phyloP scores from a whole-genome alignment of 2,888 invertebrate genomes.

The Tipula vernalis region DNA sequence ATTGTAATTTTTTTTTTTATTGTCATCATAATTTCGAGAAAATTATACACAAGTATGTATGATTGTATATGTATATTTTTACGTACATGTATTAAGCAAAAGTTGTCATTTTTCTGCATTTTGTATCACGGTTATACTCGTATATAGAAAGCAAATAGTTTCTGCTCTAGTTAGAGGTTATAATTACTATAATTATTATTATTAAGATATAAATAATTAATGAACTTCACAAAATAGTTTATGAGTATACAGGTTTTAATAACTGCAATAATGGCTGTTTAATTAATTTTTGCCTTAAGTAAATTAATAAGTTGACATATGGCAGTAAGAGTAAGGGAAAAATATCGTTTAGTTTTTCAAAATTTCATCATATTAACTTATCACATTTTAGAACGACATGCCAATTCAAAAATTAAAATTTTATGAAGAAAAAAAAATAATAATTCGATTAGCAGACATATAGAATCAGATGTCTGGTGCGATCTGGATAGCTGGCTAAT shows the following conservation, averaged over 20 bases:
- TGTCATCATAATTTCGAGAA: not conserved
- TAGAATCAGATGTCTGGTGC: too few relatives aligned
- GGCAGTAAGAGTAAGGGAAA: too few relatives aligned
- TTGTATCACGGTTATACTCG: not conserved
- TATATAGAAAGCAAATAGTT: not conserved
- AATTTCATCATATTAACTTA: too few relatives aligned
- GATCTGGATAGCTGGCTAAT: too few relatives aligned
- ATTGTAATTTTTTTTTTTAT: not conserved
- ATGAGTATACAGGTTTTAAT: not conserved
- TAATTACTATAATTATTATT: not conserved
- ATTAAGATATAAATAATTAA: not conserved
- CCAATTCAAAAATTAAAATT: too few relatives aligned
- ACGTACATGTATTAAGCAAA: too few relatives aligned
- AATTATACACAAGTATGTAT: not conserved
- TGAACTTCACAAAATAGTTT: not conserved
- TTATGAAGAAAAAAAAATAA: too few relatives aligned
- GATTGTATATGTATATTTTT: too few relatives aligned
- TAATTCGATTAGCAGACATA: too few relatives aligned
- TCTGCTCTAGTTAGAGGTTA: not conserved
- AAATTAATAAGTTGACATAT: too few relatives aligned
- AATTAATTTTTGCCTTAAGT: not conserved
- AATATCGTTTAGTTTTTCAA: too few relatives aligned
- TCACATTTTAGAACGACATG: too few relatives aligned
- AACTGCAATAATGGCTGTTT: not conserved
- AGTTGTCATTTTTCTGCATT: not conserved